A percentile compares a stretch with the other conserved stretches of the same genome.
Evolutionary conservation across 2,797 vertebrate species (phyloP).

Genomic region (Xiphophorus birchmanni): DNA sequence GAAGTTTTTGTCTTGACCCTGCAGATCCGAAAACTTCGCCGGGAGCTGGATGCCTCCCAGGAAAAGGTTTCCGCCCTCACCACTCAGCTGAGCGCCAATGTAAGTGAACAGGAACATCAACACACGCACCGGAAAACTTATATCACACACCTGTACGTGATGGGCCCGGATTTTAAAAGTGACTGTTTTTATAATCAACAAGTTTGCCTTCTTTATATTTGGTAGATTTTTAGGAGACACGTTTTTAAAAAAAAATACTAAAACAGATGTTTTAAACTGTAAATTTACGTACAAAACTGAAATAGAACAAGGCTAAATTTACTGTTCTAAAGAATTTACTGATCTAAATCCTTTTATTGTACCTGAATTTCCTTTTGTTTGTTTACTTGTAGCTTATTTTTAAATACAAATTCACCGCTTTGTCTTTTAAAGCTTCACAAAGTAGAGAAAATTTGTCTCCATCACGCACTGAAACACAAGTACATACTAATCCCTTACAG

Average conservation of each 20-base stretch:
- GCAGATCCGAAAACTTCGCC: constrained; percentile 94
- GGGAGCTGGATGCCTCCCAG: constrained; percentile 96
- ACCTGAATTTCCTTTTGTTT: neutral
- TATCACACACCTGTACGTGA: neutral
- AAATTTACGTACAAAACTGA: neutral
- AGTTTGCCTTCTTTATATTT: neutral
- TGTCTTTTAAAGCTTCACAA: neutral
- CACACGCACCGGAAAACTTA: neutral
- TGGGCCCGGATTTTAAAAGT: neutral
- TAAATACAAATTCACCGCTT: neutral
- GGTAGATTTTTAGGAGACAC: neutral
- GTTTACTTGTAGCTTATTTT: neutral
- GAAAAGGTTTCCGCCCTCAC: constrained; percentile 98
- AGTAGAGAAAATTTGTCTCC: neutral
- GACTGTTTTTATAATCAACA: too few species aligned
- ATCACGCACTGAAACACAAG: constrained; percentile 4
- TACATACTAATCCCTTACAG: constrained; percentile 13
- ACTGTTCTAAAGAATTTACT: neutral
- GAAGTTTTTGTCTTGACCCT: constrained; percentile 22
- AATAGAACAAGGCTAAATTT: neutral
- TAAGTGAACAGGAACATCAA: constrained; percentile 73
- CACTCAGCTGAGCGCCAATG: constrained; percentile 95
- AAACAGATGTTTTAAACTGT: neutral
- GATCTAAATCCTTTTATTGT: neutral
- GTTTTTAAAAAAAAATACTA: neutral